A percentile compares a stretch with the other conserved stretches of the same genome.
Conservation (phyloP, 2,888 invertebrate species). For the Drosophila mayaguana region DNA sequence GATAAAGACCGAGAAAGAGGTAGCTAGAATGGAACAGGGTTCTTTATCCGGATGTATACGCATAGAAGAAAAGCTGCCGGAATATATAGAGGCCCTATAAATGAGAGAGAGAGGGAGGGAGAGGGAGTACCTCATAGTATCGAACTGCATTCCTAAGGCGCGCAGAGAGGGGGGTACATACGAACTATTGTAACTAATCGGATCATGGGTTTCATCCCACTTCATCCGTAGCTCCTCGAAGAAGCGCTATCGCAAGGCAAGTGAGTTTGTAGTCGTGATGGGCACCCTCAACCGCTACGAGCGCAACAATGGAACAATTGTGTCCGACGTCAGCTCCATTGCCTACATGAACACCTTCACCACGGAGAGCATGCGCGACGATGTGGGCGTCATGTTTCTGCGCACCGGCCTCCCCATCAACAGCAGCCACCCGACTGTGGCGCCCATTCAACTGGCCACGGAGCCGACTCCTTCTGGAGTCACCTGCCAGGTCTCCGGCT, state of each 20-base stretch:
- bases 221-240: slow-evolving; percentile 56
- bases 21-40: too few species aligned
- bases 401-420: slow-evolving; percentile 62
- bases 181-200: neutral
- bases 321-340: slow-evolving; percentile 77
- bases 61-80: too few species aligned
- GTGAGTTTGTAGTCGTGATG: slow-evolving; percentile 82
- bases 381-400: slow-evolving; percentile 82
- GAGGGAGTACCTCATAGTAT: too few species aligned
- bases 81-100: too few species aligned
- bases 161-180: too few species aligned
- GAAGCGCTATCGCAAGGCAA: slow-evolving; percentile 77
- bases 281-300: slow-evolving; percentile 81
- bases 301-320: slow-evolving; percentile 75
- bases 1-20: too few species aligned
- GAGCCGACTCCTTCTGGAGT: slow-evolving; percentile 56
- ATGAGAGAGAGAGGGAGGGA: too few species aligned
- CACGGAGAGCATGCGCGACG: slow-evolving; percentile 79
- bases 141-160: too few species aligned
- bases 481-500: slow-evolving; percentile 82
- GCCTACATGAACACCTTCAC: slow-evolving; percentile 77
- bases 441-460: slow-evolving; percentile 68
- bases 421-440: slow-evolving; percentile 67
- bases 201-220: neutral
- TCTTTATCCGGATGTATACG: too few species aligned